phyloP scores from a whole-genome alignment of 2,888 invertebrate genomes.

The Pseudeuparius sepicola region DNA sequence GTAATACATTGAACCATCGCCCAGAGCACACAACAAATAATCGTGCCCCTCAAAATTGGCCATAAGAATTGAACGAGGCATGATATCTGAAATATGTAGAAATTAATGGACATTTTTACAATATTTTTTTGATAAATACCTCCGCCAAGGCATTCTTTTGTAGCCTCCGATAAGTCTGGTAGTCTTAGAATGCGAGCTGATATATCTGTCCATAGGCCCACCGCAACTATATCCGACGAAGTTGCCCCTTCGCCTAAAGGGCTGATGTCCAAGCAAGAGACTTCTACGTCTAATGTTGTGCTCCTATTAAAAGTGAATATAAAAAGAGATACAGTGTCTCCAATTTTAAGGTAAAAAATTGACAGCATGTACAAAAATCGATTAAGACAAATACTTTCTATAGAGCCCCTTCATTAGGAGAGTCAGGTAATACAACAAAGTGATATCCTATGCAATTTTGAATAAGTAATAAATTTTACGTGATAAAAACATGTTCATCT shows the following conservation, averaged over 20 bases:
- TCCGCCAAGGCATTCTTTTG: conserved; percentile 82
- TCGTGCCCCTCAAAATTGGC: conserved; percentile 87
- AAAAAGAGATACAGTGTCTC: conserved; percentile 3
- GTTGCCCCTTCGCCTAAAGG: conserved; percentile 55
- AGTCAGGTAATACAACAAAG: too few species aligned
- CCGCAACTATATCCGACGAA: conserved; percentile 68
- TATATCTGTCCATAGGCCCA: conserved; percentile 96
- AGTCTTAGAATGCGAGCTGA: conserved; percentile 78
- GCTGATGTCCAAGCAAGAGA: conserved; percentile 92
- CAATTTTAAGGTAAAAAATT: conserved; percentile 1
- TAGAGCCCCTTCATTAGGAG: too few species aligned
- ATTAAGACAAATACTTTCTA: too few species aligned
- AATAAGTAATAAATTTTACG: too few species aligned
- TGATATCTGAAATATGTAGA: conserved; percentile 62
- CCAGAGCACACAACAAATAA: conserved; percentile 84
- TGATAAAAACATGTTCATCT: too few species aligned
- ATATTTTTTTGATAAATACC: conserved; percentile 43
- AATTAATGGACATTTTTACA: conserved; percentile 1
- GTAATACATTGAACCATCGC: conserved; percentile 97
- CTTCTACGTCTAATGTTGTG: conserved; percentile 80
- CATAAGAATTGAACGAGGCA: conserved; percentile 91
- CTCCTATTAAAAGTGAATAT: conserved; percentile 39
- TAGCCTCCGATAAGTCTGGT: conserved; percentile 70
- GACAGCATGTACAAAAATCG: too few species aligned
- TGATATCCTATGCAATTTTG: too few species aligned